Evolutionary conservation across 2,888 invertebrate species (phyloP).

Genomic region (Heliconius ethilla): DNA sequence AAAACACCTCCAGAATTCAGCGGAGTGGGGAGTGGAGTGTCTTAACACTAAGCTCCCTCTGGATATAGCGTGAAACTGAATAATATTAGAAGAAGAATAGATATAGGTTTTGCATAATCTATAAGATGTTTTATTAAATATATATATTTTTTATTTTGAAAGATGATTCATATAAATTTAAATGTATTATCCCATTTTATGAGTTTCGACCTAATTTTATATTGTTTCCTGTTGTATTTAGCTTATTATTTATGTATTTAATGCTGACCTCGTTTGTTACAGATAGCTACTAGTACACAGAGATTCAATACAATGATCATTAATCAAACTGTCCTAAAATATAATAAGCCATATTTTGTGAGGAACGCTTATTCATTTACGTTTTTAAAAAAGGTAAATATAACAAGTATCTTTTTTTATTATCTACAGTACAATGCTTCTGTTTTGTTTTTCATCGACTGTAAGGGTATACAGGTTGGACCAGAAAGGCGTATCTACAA

Average conservation of each 20-base stretch:
- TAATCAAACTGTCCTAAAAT: conserved; percentile 31
- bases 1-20: too few species aligned
- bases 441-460: too few species aligned
- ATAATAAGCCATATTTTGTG: conserved; percentile 21
- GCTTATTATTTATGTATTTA: conserved; percentile 22
- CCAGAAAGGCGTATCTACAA: too few species aligned
- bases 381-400: neutral
- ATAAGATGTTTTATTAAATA: neutral
- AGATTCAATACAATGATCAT: conserved; percentile 25
- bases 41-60: too few species aligned
- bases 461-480: too few species aligned
- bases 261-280: conserved; percentile 23
- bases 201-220: conserved; percentile 22
- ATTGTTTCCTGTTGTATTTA: conserved; percentile 20
- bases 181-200: conserved; percentile 18
- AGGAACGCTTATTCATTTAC: conserved; percentile 8
- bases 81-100: neutral
- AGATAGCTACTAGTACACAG: conserved; percentile 13
- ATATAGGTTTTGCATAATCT: neutral
- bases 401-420: neutral
- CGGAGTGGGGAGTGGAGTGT: too few species aligned
- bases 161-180: conserved; percentile 14
- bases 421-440: conserved; percentile 43
- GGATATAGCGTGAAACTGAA: too few species aligned
- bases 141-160: neutral